Evolutionary conservation across 2,888 invertebrate species (phyloP).

Genomic region (Digitonthophagus gazella): DNA sequence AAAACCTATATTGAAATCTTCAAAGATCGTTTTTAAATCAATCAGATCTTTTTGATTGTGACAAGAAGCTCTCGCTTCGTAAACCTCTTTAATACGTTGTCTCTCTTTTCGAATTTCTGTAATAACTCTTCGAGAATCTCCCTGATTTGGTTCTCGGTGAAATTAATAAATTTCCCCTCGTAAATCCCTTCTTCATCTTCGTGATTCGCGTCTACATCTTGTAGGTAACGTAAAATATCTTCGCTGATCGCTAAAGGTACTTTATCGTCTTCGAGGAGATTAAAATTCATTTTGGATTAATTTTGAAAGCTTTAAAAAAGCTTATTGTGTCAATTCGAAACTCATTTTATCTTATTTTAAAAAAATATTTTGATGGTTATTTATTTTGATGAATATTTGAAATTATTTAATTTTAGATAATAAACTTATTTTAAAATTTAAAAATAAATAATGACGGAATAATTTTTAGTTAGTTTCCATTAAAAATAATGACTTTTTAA

Average conservation of each 20-base stretch:
- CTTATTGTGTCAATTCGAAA: no score
- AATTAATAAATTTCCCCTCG: conserved; percentile 14
- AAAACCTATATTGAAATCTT: conserved; percentile 46
- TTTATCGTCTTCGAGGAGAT: conserved; percentile 23
- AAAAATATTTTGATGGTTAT: no score
- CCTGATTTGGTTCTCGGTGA: conserved; percentile 23
- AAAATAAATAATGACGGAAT: no score
- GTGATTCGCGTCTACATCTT: conserved; percentile 23
- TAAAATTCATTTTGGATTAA: conserved; percentile 10
- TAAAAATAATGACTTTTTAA: no score
- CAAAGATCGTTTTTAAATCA: conserved; percentile 35
- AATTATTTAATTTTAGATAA: no score
- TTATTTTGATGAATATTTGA: no score
- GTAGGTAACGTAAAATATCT: conserved; percentile 30
- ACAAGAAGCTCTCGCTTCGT: conserved; percentile 34
- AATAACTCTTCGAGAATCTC: conserved; percentile 39
- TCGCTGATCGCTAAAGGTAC: conserved; percentile 23
- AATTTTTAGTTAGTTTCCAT: no score
- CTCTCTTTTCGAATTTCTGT: conserved; percentile 37
- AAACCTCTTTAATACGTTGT: conserved; percentile 38
- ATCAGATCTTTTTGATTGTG: conserved; percentile 44
- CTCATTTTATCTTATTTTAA: no score
- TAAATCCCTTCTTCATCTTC: conserved; percentile 11
- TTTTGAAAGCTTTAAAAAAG: no score
- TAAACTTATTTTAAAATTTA: no score